Conservation (phyloP, 2,113 vertebrate genomes). For the Gavia stellata region DNA sequence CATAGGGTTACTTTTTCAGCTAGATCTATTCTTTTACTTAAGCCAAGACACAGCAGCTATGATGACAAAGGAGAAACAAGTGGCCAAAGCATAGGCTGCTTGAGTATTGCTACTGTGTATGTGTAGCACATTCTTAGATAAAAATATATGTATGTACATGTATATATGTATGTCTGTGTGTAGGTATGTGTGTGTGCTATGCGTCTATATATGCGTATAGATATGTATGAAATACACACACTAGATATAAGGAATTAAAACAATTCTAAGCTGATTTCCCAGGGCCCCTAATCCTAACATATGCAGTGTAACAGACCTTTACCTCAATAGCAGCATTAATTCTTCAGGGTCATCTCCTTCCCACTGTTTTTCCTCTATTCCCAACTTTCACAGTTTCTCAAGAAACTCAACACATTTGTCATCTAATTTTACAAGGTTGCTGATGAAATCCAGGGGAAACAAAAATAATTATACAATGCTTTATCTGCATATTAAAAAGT, state of each 20-base stretch:
- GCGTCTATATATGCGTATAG: background rate
- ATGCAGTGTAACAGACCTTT: background rate
- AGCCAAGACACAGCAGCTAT: background rate
- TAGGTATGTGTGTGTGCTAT: background rate
- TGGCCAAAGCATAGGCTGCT: background rate
- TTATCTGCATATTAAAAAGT: background rate
- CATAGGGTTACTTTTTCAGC: background rate
- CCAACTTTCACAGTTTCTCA: background rate
- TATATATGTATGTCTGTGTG: background rate
- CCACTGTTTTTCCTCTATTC: background rate
- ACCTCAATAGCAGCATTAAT: background rate
- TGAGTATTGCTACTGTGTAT: background rate
- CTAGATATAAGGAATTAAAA: background rate
- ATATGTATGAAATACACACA: background rate
- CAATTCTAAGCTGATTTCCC: background rate
- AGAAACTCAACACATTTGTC: background rate
- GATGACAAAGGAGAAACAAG: background rate
- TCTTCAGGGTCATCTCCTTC: conserved; percentile 11
- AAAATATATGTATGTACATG: background rate
- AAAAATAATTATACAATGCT: background rate
- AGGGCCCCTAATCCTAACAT: background rate
- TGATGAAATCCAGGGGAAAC: background rate
- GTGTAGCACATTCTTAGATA: background rate
- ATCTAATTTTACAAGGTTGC: background rate
- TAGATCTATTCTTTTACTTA: background rate